Percentiles rank a stretch among this genome's conserved stretches.
phyloP scores from a whole-genome alignment of 2,113 vertebrate species.

The Myocastor coypus region DNA sequence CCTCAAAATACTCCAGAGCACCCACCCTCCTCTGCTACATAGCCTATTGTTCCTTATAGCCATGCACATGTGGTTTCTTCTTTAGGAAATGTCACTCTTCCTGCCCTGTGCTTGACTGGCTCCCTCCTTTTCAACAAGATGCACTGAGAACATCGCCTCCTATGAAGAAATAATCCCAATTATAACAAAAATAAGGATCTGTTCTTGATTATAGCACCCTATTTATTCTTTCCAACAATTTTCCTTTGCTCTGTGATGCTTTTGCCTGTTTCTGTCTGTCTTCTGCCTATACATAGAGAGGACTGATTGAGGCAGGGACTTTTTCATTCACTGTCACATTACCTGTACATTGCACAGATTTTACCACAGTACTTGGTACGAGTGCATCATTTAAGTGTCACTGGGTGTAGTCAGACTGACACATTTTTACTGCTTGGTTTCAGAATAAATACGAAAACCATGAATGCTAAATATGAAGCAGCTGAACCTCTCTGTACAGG shows the following conservation, averaged over 20 bases:
- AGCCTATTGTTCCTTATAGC: neutral
- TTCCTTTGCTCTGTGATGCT: neutral
- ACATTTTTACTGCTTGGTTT: neutral
- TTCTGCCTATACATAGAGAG: neutral
- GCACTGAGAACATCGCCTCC: neutral
- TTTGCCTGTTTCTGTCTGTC: neutral
- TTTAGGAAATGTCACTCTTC: neutral
- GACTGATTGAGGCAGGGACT: fast-evolving
- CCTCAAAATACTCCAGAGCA: neutral
- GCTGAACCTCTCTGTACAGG: neutral
- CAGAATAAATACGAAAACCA: neutral
- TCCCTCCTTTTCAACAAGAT: neutral
- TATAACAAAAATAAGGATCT: neutral
- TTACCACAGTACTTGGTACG: neutral
- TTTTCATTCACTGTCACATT: neutral
- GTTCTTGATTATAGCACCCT: neutral
- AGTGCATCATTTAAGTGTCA: neutral
- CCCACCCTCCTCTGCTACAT: neutral
- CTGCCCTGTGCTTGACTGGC: neutral
- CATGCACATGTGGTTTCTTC: too few relatives aligned
- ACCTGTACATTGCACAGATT: neutral
- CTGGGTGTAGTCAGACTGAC: neutral
- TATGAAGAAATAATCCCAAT: neutral
- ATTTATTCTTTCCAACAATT: neutral
- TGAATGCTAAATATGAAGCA: neutral